A percentile compares a stretch with the other conserved stretches of the same genome.
phyloP scores from a whole-genome alignment of 2,888 invertebrate genomes.

The Isoperla grammatica region DNA sequence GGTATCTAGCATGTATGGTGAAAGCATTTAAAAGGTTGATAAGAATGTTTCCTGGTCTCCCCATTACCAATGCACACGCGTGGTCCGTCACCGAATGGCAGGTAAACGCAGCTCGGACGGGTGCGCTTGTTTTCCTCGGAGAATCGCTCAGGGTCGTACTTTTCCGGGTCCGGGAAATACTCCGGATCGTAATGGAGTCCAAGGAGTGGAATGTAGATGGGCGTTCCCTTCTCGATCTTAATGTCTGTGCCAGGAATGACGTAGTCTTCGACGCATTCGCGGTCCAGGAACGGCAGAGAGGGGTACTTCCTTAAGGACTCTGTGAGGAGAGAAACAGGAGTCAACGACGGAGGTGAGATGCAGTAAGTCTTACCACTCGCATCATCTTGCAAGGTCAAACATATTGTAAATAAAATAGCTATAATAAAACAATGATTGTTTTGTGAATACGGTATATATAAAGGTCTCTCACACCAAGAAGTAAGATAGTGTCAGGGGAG shows the following conservation, averaged over 20 bases:
- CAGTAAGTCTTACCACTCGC: neutral
- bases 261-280: constrained; percentile 26
- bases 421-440: no score
- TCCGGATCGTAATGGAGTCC: constrained; percentile 19
- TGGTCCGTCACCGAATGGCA: constrained; percentile 20
- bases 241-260: constrained; percentile 31
- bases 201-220: constrained; percentile 22
- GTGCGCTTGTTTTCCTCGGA: neutral
- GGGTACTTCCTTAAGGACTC: constrained; percentile 17
- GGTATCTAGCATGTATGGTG: no score
- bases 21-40: no score
- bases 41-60: no score
- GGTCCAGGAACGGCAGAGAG: constrained; percentile 14
- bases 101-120: neutral
- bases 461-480: no score
- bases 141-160: constrained; percentile 34
- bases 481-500: no score
- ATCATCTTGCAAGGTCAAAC: no score
- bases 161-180: constrained; percentile 29
- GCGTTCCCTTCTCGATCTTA: constrained; percentile 32
- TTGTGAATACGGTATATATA: no score
- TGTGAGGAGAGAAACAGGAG: neutral
- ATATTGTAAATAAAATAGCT: neutral
- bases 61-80: constrained; percentile 16
- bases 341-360: neutral